These are phyloP conservation scores for Scaptomyza reducta DNA, from an alignment of 2,888 invertebrate genomes.

Conservation along the genomic window DNA sequence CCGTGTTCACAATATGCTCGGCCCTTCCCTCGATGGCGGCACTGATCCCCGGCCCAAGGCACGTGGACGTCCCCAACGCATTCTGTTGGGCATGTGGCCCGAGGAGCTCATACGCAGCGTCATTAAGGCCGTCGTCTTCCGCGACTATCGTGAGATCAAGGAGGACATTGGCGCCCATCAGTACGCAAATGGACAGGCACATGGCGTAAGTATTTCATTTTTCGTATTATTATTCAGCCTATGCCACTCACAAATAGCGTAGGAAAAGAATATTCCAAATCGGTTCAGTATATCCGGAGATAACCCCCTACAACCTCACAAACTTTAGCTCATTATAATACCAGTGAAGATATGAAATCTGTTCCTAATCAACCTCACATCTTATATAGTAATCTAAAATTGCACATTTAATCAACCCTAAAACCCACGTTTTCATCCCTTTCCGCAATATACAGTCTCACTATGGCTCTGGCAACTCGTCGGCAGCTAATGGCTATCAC, in stretches of 20 bases:
- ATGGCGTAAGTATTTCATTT: slow-evolving; percentile 52
- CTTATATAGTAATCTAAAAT: too few species aligned
- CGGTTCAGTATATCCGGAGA: too few species aligned
- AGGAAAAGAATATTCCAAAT: too few species aligned
- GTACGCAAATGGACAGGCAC: slow-evolving; percentile 82
- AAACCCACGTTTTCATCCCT: slow-evolving; percentile 1
- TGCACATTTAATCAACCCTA: background rate
- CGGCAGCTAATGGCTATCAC: slow-evolving; percentile 80
- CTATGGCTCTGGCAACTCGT: slow-evolving; percentile 69
- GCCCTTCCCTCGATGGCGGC: slow-evolving; percentile 95
- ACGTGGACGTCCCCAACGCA: slow-evolving; percentile 94
- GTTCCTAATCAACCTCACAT: too few species aligned
- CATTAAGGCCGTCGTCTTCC: slow-evolving; percentile 95
- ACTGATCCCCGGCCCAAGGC: slow-evolving; percentile 96
- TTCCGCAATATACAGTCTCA: slow-evolving; percentile 47
- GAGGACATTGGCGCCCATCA: slow-evolving; percentile 87
- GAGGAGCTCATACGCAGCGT: slow-evolving; percentile 97
- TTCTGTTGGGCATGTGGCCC: slow-evolving; percentile 95
- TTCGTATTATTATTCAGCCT: too few species aligned
- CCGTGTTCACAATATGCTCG: slow-evolving; percentile 96
- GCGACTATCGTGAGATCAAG: slow-evolving; percentile 93
- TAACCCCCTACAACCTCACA: too few species aligned
- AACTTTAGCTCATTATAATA: too few species aligned
- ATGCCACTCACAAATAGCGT: too few species aligned
- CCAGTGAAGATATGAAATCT: too few species aligned